Conservation (phyloP, 2,797 vertebrate species). For the Urocyon cinereoargenteus region DNA sequence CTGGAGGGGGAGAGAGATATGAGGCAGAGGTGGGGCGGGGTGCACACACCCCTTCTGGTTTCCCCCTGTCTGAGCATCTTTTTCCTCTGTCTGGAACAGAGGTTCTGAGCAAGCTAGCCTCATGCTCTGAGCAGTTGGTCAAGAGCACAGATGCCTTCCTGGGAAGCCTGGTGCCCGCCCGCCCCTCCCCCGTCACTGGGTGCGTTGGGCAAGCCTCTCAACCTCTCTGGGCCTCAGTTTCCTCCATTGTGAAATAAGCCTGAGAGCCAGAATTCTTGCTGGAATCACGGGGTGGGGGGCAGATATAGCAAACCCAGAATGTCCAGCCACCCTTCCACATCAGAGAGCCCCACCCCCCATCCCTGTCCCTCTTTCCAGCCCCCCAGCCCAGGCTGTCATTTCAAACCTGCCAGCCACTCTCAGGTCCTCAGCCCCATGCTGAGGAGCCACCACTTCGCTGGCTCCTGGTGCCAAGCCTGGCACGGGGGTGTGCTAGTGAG, state of each 20-base stretch:
- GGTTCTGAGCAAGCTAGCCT: background rate
- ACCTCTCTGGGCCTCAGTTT: background rate
- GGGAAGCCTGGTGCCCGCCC: background rate
- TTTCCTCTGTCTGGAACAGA: background rate
- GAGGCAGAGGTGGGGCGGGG: background rate
- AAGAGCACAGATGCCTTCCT: background rate
- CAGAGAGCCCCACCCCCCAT: background rate
- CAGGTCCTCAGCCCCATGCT: background rate
- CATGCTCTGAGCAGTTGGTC: background rate
- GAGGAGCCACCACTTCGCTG: background rate
- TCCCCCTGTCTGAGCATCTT: too few species aligned
- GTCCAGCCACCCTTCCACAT: background rate
- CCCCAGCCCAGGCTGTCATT: background rate
- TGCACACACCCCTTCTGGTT: background rate
- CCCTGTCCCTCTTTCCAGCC: background rate
- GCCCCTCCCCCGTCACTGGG: background rate
- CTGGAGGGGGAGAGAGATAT: background rate
- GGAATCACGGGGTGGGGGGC: background rate
- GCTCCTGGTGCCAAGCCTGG: background rate
- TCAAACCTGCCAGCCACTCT: background rate
- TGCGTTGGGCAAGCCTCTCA: background rate
- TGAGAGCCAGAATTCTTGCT: background rate
- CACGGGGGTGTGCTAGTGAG: accelerated
- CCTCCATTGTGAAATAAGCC: background rate
- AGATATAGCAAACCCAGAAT: background rate